Percentiles rank a stretch among this genome's conserved stretches.
phyloP scores from a whole-genome alignment of 2,113 vertebrate species.

The Conger conger region DNA sequence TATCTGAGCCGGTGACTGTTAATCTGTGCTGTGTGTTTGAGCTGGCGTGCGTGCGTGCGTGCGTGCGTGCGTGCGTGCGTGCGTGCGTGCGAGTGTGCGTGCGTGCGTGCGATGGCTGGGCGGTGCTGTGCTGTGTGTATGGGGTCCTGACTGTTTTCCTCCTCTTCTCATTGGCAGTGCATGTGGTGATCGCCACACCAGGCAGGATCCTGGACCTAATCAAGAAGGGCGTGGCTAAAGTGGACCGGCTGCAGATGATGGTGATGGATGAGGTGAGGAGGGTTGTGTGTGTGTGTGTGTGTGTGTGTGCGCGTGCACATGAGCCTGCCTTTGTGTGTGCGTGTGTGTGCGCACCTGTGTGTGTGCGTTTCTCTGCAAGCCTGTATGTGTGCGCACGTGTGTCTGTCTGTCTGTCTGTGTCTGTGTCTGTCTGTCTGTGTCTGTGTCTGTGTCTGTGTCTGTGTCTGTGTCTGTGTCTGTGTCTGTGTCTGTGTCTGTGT shows the following conservation, averaged over 20 bases:
- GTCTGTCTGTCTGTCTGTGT: too few species aligned
- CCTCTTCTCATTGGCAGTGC: slow-evolving; percentile 52
- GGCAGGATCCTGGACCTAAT: slow-evolving; percentile 75
- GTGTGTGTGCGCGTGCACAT: too few species aligned
- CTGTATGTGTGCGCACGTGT: background rate
- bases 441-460: background rate
- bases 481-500: too few species aligned
- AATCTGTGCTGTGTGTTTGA: background rate
- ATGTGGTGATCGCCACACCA: slow-evolving; percentile 74
- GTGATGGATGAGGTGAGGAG: slow-evolving; percentile 76
- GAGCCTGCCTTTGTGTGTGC: too few species aligned
- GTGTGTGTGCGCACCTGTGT: too few species aligned
- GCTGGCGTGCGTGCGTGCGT: too few species aligned
- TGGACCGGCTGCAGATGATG: slow-evolving; percentile 72
- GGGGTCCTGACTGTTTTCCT: background rate
- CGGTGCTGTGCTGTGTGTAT: background rate
- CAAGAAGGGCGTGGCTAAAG: slow-evolving; percentile 75
- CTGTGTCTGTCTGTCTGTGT: too few species aligned
- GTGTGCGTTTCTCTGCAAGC: too few species aligned
- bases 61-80: too few species aligned
- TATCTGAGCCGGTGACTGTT: background rate
- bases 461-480: background rate
- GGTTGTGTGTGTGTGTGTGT: background rate
- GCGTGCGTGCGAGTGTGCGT: too few species aligned
- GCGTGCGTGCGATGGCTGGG: too few species aligned